Conservation (phyloP, 92 coral and sea anemone species). For the Phenganax subtilis region DNA sequence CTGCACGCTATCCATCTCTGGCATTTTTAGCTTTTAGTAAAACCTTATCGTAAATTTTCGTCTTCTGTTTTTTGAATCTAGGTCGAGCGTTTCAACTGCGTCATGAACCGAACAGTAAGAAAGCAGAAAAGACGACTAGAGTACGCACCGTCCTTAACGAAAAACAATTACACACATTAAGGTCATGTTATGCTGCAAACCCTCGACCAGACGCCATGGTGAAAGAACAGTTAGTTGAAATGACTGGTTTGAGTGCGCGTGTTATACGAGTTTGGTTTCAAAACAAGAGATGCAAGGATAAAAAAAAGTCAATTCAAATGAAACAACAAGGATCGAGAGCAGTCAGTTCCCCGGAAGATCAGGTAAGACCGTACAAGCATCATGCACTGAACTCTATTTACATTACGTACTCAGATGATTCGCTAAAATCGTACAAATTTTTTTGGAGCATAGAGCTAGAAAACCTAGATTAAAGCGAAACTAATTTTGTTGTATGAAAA, state of each 20-base stretch:
- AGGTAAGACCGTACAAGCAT: slow-evolving; percentile 50
- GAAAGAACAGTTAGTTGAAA: slow-evolving; percentile 98
- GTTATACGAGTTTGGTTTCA: slow-evolving; percentile 99
- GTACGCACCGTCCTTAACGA: slow-evolving; percentile 95
- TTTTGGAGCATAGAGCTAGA: too few species aligned
- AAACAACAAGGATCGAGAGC: slow-evolving; percentile 70
- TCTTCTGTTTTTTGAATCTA: background rate
- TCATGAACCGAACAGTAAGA: slow-evolving; percentile 54
- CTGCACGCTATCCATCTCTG: too few species aligned
- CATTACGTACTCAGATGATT: too few species aligned
- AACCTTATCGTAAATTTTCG: background rate
- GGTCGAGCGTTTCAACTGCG: slow-evolving; percentile 25
- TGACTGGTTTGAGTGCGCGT: slow-evolving; percentile 97
- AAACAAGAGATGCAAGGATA: slow-evolving; percentile 97
- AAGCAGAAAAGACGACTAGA: slow-evolving; percentile 73
- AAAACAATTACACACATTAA: slow-evolving; percentile 88
- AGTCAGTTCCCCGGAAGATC: slow-evolving; percentile 81
- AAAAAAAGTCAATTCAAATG: slow-evolving; percentile 80
- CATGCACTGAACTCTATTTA: slow-evolving; percentile 4
- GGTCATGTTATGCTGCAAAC: slow-evolving; percentile 94
- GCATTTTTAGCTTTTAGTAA: background rate
- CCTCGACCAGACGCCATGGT: slow-evolving; percentile 99
- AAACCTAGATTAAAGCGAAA: too few species aligned
- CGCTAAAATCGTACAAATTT: too few species aligned
- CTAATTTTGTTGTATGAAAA: too few species aligned